Evolutionary conservation across 2,888 invertebrate genomes (phyloP), one percentile per base, ranked within the genome.

Genomic region (Chromoteleia sp.): DNA sequence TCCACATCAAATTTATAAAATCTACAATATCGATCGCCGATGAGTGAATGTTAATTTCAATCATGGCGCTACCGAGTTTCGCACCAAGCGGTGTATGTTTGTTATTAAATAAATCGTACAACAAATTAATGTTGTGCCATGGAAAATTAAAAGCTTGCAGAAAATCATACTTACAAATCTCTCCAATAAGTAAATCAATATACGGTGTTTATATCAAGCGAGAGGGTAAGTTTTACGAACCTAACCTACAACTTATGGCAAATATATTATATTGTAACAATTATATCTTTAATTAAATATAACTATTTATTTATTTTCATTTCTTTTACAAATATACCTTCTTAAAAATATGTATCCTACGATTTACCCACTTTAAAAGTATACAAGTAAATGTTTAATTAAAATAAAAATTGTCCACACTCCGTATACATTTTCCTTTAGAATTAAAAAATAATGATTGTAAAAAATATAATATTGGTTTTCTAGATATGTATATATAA

Each of bases 51-150:
- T 25, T 8, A 50, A 2, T 43, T 52, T 41, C 12, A 63, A 29
- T 29, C 41, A 74, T 74, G 74, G 54, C 63, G 75, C 83, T 87
- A 48, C 79, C 87, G 36, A 70, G 70, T 67, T 86, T 88, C 75
- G 77, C 67, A 15, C 86, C 80, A 25, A 68, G 78, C 36, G 86
- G 84, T 63, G 30, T 82, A 56, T 79, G 59, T 65, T 83, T 85
- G 21, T 80, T 87, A 50, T 84, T 85, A 36, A 87, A 83, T 80
- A 86, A 86, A 77, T 85, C 73, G 83, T 85, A 84, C 83, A 85
- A 36, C 43, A 87, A 85, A 74, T 82, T 76, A 8, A 81, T 70
- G 77, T 73, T 74, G 65, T 74, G 41, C 59, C 52, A 1, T 50
- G 10, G 48, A 8, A 75, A 19, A 33, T 8, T 45, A 0, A 45